Conservation (phyloP, 2,888 invertebrate species). For the Tortricodes alternella region DNA sequence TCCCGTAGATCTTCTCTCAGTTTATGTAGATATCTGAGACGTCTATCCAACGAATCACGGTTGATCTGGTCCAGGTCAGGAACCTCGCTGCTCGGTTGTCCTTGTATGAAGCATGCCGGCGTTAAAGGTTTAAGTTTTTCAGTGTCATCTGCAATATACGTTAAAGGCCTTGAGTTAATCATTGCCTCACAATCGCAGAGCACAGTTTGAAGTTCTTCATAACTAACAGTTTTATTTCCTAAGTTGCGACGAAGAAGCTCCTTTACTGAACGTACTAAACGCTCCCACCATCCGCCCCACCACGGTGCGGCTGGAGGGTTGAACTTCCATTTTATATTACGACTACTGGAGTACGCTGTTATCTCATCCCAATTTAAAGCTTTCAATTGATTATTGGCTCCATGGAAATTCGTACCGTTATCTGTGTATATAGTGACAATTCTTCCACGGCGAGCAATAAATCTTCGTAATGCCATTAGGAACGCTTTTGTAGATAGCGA, state of each 20-base stretch:
- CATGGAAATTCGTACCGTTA: slow-evolving; percentile 27
- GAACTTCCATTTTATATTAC: not conserved
- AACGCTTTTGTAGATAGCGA: slow-evolving; percentile 27
- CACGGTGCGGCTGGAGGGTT: not conserved
- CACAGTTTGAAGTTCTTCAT: not conserved
- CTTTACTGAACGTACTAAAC: not conserved
- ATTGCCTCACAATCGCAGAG: not conserved
- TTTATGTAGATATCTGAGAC: not conserved
- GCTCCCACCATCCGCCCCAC: slow-evolving; percentile 5
- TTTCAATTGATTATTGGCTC: slow-evolving; percentile 4
- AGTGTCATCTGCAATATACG: not conserved
- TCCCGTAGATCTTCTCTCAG: not conserved
- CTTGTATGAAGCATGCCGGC: not conserved
- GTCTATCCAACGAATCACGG: not conserved
- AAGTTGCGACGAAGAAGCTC: not conserved
- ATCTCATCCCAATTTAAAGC: not conserved
- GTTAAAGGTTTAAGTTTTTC: not conserved
- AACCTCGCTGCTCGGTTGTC: not conserved
- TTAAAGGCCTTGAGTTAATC: not conserved
- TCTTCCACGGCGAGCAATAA: slow-evolving; percentile 24
- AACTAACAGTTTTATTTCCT: not conserved
- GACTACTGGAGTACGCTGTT: not conserved
- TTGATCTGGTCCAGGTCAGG: not conserved
- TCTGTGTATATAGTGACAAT: slow-evolving; percentile 7
- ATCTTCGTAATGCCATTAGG: slow-evolving; percentile 19